Evolutionary conservation across 2,113 vertebrate genomes (phyloP).

Genomic region (Megalops atlanticus): DNA sequence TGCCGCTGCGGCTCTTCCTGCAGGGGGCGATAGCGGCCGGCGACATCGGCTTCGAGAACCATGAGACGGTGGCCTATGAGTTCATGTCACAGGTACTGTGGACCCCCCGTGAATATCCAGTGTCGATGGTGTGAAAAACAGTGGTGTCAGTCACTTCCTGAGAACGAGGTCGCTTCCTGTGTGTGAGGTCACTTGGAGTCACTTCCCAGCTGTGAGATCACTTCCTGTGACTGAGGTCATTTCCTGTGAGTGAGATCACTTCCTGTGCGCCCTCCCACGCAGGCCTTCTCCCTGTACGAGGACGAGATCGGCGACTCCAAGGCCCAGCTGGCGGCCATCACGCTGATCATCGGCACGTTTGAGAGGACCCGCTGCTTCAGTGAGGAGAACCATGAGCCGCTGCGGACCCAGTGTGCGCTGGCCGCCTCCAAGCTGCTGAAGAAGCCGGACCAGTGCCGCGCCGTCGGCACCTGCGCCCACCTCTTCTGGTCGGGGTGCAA

Average conservation of each 20-base stretch:
- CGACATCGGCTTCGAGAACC: slow-evolving; percentile 96
- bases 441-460: slow-evolving; percentile 94
- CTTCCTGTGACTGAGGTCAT: too few relatives aligned
- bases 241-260: slow-evolving; percentile 14
- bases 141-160: too few relatives aligned
- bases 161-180: too few relatives aligned
- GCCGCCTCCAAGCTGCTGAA: slow-evolving; percentile 96
- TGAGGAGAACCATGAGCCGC: slow-evolving; percentile 94
- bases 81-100: slow-evolving; percentile 94
- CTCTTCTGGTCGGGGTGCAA: slow-evolving; percentile 96
- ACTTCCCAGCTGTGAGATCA: too few relatives aligned
- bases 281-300: slow-evolving; percentile 97
- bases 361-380: slow-evolving; percentile 95
- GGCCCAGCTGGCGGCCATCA: slow-evolving; percentile 95
- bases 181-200: too few relatives aligned
- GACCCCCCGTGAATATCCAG: too few relatives aligned
- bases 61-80: slow-evolving; percentile 96
- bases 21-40: slow-evolving; percentile 94
- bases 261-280: background rate
- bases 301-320: slow-evolving; percentile 98
- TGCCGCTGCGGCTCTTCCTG: slow-evolving; percentile 92
- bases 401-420: slow-evolving; percentile 93
- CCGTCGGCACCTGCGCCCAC: slow-evolving; percentile 94
- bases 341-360: slow-evolving; percentile 95
- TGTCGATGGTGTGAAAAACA: too few relatives aligned